Evolutionary conservation across 2,113 vertebrate genomes (phyloP), one percentile per base, ranked within the genome.

Genomic region (Fulmarus glacialis): DNA sequence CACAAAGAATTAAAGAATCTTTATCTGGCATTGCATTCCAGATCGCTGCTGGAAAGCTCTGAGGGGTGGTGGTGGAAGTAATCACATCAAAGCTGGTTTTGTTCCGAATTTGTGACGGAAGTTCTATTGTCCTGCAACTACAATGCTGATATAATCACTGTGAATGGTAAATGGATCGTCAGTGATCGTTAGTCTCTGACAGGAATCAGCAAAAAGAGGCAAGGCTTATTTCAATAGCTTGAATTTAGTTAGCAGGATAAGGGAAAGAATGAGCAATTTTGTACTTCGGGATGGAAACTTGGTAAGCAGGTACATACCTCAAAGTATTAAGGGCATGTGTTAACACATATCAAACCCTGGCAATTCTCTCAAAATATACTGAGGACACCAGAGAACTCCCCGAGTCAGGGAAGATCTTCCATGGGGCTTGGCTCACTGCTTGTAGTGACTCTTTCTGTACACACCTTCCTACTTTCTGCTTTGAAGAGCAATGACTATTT

Each of bases 71-170:
- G 55, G 15, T 94, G 62, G 62, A 80, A 94, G 29, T 53, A 48
- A n/a, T 90, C 62, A 7, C 86, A 87, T 96, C 91, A 96, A 87
- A 95, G 94, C 75, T 81, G 80, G 53, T 60, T 90, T 93, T 93
- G 71, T 80, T 96, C 79, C 8, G 12, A 42, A n/a, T 78, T 70
- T 56, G 36, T 64, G 94, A 29, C 0, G 17, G 23, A 73, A 86
- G 15, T 64, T 86, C 40, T 85, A 12, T 86, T 93, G 90, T 90
- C 79, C 62, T 75, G 94, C 6, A 19, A 1, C 23, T 56, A 70
- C 72, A 68, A 14, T 60, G 75, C 79, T 90, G 86, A 48, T 81
- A 36, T 18, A 30, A 19, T 89, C 40, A 2, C 43, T 80, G 70
- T n/a, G 66, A 42, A 34, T 43, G 55, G 52, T 64, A 40, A 80